These are phyloP conservation scores for Gadus macrocephalus DNA, from an alignment of 2,113 vertebrate genomes.

Conservation along the genomic window DNA sequence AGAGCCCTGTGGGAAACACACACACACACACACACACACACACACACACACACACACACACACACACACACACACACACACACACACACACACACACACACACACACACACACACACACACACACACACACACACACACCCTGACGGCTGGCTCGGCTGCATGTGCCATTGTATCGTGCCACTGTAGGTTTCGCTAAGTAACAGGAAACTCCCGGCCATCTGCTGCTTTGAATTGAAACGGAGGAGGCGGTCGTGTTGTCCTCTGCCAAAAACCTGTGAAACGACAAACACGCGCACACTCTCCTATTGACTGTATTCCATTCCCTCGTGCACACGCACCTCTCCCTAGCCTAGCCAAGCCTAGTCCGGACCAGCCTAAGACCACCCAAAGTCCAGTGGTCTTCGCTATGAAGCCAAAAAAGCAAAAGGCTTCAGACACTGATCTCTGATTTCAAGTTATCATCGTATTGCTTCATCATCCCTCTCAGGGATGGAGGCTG, in stretches of 20 bases:
- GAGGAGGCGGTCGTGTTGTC: constrained; percentile 32
- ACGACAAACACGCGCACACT: background rate
- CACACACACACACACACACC: constrained; percentile 23
- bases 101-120: constrained; percentile 35
- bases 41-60: constrained; percentile 20
- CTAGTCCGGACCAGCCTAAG: too few relatives aligned
- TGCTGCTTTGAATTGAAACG: constrained; percentile 38
- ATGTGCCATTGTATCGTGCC: constrained; percentile 40
- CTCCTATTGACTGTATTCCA: constrained; percentile 6
- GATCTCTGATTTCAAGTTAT: too few relatives aligned
- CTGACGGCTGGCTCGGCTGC: constrained; percentile 26
- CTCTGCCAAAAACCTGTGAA: constrained; percentile 21
- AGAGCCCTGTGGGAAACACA: constrained; percentile 40
- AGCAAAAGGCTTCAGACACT: too few relatives aligned
- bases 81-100: constrained; percentile 35
- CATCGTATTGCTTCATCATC: too few relatives aligned
- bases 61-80: constrained; percentile 28
- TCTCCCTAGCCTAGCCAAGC: too few relatives aligned
- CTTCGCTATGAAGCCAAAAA: too few relatives aligned
- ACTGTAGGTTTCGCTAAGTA: constrained; percentile 30
- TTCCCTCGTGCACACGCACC: too few relatives aligned
- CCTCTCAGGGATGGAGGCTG: too few relatives aligned
- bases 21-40: constrained; percentile 30
- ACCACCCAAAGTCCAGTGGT: too few relatives aligned
- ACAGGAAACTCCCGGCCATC: constrained; percentile 47